phyloP scores from a whole-genome alignment of 2,888 invertebrate species.

The Alsophila aescularia region DNA sequence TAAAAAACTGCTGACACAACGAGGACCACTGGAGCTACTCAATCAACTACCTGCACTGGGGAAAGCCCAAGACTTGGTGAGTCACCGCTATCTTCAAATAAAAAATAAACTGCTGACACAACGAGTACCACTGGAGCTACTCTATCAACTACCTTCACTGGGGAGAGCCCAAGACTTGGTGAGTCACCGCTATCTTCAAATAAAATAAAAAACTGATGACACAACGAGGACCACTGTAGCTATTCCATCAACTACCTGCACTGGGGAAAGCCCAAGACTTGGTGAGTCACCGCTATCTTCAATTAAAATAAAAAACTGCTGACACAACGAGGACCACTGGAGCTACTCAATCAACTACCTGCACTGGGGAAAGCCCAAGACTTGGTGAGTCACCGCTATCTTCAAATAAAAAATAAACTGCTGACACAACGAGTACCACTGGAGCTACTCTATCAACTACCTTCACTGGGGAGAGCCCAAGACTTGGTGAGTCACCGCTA shows the following conservation, averaged over 20 bases:
- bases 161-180: too few relatives aligned
- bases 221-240: slow-evolving; percentile 99
- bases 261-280: slow-evolving; percentile 99
- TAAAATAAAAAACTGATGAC: too few relatives aligned
- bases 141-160: too few relatives aligned
- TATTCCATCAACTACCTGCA: slow-evolving; percentile 99
- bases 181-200: too few relatives aligned
- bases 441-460: slow-evolving; percentile 99
- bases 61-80: slow-evolving; percentile 97
- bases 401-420: too few relatives aligned
- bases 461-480: slow-evolving; percentile 99
- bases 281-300: slow-evolving; percentile 64
- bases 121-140: too few relatives aligned
- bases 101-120: too few relatives aligned
- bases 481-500: slow-evolving; percentile 86
- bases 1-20: slow-evolving; percentile 99
- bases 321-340: too few relatives aligned
- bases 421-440: slow-evolving; percentile 99
- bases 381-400: too few relatives aligned
- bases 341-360: too few relatives aligned
- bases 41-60: slow-evolving; percentile 99
- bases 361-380: too few relatives aligned
- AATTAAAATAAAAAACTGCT: too few relatives aligned
- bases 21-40: slow-evolving; percentile 99
- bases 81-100: slow-evolving; percentile 4